phyloP scores from a whole-genome alignment of 2,797 vertebrate genomes.

The Aulostomus chinensis region DNA sequence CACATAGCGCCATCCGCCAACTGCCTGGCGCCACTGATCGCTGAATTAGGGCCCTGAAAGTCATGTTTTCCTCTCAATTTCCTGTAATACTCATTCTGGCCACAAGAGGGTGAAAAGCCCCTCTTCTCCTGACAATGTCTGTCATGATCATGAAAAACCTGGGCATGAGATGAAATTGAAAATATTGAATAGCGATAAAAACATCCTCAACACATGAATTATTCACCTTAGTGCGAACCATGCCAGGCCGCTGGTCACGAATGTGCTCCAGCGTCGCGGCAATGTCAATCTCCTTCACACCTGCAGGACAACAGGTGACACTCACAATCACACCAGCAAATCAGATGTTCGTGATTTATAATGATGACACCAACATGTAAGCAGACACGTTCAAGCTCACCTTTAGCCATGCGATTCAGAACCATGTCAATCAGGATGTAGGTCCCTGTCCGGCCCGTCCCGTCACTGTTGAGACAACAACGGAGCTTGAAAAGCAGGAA shows the following conservation, averaged over 20 bases:
- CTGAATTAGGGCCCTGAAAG: no score
- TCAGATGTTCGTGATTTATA: no score
- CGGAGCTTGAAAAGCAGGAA: background rate
- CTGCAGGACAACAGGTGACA: conserved; percentile 61
- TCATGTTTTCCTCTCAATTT: no score
- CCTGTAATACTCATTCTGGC: no score
- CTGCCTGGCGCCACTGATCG: no score
- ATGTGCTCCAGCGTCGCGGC: conserved; percentile 95
- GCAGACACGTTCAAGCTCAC: conserved; percentile 62
- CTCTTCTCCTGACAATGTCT: no score
- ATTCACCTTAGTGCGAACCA: conserved; percentile 93
- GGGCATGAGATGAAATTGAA: no score
- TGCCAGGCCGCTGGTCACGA: conserved; percentile 92
- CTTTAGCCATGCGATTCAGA: conserved; percentile 97
- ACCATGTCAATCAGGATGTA: conserved; percentile 98
- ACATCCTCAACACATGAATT: background rate
- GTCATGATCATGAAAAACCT: no score
- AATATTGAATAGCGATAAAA: no score
- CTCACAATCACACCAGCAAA: background rate
- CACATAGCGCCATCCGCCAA: no score
- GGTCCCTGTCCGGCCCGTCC: conserved; percentile 92
- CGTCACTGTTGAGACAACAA: conserved; percentile 81
- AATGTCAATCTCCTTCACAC: conserved; percentile 97
- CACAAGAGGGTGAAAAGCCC: no score
- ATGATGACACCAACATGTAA: no score